These are phyloP conservation scores for Saguinus midas DNA, from an alignment of 2,113 vertebrate genomes.

Conservation along the genomic window DNA sequence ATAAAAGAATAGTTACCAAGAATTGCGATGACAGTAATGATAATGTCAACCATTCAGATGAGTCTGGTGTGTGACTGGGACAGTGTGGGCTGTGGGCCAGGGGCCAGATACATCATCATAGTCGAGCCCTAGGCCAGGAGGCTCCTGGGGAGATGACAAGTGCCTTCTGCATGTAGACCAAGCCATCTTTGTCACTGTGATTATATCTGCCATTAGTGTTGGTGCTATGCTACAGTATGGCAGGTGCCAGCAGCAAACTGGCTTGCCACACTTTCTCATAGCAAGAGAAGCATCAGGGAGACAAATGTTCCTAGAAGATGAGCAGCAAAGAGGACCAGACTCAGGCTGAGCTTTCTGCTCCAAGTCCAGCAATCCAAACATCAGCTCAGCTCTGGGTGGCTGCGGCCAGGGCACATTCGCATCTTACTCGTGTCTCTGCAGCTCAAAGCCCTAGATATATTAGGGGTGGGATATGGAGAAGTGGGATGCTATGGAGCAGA, in stretches of 20 bases:
- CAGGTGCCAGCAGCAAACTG: conserved; percentile 66
- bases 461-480: not conserved
- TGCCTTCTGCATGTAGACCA: conserved; percentile 54
- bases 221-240: conserved; percentile 57
- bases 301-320: conserved; percentile 41
- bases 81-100: conserved; percentile 56
- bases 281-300: conserved; percentile 38
- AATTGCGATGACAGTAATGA: conserved; percentile 59
- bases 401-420: not conserved
- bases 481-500: too few species aligned
- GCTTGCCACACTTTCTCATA: conserved; percentile 43
- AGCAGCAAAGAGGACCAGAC: conserved; percentile 37
- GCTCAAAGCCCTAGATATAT: not conserved
- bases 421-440: not conserved
- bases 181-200: conserved; percentile 55
- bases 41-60: conserved; percentile 44
- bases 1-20: conserved; percentile 57
- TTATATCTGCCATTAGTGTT: conserved; percentile 69
- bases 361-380: not conserved
- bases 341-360: conserved; percentile 28
- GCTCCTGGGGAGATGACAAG: conserved; percentile 63
- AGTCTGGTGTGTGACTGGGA: conserved; percentile 7
- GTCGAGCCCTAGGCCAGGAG: conserved; percentile 50
- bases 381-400: conserved; percentile 11
- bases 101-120: conserved; percentile 10